phyloP scores from a whole-genome alignment of 2,797 vertebrate genomes.

The Notolabrus celidotus region DNA sequence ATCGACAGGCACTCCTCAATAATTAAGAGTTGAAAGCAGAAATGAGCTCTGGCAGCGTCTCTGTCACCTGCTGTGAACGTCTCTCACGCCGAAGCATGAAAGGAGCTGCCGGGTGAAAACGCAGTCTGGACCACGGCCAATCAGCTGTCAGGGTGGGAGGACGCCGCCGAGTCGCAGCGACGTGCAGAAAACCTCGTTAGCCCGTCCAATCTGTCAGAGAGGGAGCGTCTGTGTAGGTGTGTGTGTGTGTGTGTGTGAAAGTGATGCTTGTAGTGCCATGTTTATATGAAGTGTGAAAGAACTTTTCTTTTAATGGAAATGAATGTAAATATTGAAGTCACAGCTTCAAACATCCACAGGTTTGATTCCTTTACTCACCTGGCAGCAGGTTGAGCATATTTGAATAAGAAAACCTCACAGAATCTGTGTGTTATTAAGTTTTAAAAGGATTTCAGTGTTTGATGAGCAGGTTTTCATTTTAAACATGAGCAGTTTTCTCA shows the following conservation, averaged over 20 bases:
- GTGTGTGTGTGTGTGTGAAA: neutral
- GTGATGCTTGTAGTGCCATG: neutral
- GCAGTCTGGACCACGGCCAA: constrained; percentile 52
- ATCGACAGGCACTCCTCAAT: constrained; percentile 27
- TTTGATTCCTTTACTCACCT: constrained; percentile 1
- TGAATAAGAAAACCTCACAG: neutral
- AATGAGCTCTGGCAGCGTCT: constrained; percentile 36
- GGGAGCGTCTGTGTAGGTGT: neutral
- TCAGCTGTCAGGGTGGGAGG: constrained; percentile 53
- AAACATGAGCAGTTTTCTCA: constrained; percentile 3
- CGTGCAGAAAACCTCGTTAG: constrained; percentile 35
- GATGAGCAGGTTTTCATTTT: constrained; percentile 11
- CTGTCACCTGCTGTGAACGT: constrained; percentile 43
- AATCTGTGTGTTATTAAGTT: constrained; percentile 4
- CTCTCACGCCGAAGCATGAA: constrained; percentile 43
- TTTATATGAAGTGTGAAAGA: constrained; percentile 5
- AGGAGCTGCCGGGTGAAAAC: constrained; percentile 43
- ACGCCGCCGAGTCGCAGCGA: constrained; percentile 6
- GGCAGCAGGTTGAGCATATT: neutral
- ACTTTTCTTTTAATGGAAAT: constrained; percentile 1
- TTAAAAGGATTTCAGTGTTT: constrained; percentile 26
- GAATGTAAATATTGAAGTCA: neutral
- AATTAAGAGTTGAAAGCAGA: constrained; percentile 38
- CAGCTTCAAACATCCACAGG: neutral
- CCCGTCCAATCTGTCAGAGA: constrained; percentile 41